Percentiles rank a stretch among this genome's conserved stretches.
These are phyloP conservation scores for Periophthalmus magnuspinnatus DNA, from an alignment of 2,797 vertebrate genomes.

Conservation along the genomic window DNA sequence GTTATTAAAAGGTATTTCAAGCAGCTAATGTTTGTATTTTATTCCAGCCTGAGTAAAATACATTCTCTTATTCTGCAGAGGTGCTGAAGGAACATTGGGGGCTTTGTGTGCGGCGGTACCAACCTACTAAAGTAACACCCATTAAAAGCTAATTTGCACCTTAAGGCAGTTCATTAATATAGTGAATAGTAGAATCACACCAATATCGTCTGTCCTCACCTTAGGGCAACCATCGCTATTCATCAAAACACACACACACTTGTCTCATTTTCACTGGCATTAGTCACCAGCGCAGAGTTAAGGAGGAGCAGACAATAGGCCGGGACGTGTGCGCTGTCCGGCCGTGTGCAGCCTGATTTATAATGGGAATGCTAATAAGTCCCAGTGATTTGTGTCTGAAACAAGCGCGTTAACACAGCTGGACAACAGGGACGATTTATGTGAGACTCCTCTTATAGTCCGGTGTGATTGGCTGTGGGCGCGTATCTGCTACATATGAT, in stretches of 20 bases:
- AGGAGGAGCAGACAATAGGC: constrained; percentile 63
- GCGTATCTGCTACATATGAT: constrained; percentile 38
- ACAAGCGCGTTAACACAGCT: not conserved
- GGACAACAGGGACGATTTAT: constrained; percentile 33
- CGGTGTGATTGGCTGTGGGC: constrained; percentile 48
- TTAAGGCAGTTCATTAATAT: constrained; percentile 98
- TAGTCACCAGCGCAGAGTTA: constrained; percentile 71
- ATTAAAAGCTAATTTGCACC: constrained; percentile 98
- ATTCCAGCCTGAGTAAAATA: constrained; percentile 67
- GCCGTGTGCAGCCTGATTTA: constrained; percentile 41
- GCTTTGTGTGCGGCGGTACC: constrained; percentile 74
- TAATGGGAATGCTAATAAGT: constrained; percentile 40
- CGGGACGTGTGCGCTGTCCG: constrained; percentile 47
- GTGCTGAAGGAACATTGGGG: constrained; percentile 74
- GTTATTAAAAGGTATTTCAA: constrained; percentile 64
- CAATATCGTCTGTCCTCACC: constrained; percentile 86
- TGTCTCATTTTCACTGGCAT: constrained; percentile 84
- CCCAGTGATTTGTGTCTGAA: constrained; percentile 45
- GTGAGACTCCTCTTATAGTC: constrained; percentile 28
- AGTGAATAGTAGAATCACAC: constrained; percentile 83
- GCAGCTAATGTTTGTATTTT: constrained; percentile 82
- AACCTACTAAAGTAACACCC: constrained; percentile 92
- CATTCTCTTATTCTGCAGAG: constrained; percentile 43
- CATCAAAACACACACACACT: constrained; percentile 77
- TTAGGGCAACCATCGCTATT: constrained; percentile 81